phyloP scores from a whole-genome alignment of 2,888 invertebrate species.

The Conomelus anceps region DNA sequence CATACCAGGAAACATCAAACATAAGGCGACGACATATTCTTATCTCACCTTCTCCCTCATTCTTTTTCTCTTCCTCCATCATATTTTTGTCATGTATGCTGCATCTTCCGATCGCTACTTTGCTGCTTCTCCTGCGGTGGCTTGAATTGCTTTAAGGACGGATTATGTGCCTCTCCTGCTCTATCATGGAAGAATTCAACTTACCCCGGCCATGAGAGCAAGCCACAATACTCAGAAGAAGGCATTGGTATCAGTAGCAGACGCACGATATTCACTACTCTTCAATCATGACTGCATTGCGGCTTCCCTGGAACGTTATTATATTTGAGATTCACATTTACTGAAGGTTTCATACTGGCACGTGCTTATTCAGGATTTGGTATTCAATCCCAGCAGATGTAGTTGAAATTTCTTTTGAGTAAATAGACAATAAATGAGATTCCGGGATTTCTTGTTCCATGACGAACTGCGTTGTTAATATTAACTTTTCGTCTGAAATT shows the following conservation, averaged over 20 bases:
- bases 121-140: not conserved
- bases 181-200: not conserved
- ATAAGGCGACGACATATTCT: not conserved
- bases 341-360: not conserved
- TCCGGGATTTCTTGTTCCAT: too few relatives aligned
- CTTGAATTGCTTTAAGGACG: not conserved
- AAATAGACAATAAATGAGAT: not conserved
- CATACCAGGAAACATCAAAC: not conserved
- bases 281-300: not conserved
- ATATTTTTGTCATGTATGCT: not conserved
- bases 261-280: not conserved
- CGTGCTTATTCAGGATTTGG: too few relatives aligned
- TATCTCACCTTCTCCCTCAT: conserved; percentile 8
- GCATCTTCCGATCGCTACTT: not conserved
- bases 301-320: not conserved
- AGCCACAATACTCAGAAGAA: not conserved
- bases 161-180: not conserved
- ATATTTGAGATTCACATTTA: not conserved
- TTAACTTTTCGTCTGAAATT: too few relatives aligned
- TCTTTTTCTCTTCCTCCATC: conserved; percentile 2
- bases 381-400: not conserved
- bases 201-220: not conserved
- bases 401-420: not conserved
- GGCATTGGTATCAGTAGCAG: not conserved
- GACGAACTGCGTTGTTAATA: too few relatives aligned